Conservation (phyloP, 2,797 vertebrate genomes). For the Orestias chungarensis region DNA sequence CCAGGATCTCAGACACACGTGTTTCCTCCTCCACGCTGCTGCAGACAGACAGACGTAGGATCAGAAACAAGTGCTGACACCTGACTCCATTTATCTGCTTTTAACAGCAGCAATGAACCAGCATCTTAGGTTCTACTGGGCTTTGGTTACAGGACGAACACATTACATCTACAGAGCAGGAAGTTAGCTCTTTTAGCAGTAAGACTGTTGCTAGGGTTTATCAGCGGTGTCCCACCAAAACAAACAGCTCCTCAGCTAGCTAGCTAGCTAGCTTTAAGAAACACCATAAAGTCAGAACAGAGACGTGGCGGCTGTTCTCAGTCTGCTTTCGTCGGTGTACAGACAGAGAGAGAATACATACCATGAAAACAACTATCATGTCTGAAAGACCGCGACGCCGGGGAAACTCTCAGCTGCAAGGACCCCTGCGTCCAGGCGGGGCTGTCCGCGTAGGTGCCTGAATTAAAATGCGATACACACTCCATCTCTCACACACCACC, state of each 20-base stretch:
- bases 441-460: constrained; percentile 75
- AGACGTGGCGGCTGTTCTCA: not conserved
- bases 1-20: not conserved
- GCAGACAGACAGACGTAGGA: not conserved
- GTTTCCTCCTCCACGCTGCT: not conserved
- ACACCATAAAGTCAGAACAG: not conserved
- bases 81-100: not conserved
- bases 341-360: not conserved
- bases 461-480: constrained; percentile 16
- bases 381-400: constrained; percentile 26
- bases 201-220: no score
- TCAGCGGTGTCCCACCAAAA: no score
- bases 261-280: constrained; percentile 25
- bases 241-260: no score
- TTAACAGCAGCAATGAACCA: not conserved
- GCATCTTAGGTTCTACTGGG: not conserved
- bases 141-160: not conserved
- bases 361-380: constrained; percentile 55
- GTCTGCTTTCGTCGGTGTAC: not conserved
- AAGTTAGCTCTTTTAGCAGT: not conserved
- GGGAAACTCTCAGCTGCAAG: constrained; percentile 49
- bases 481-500: not conserved
- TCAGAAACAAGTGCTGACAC: not conserved
- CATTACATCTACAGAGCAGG: not conserved
- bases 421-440: constrained; percentile 57